These are phyloP conservation scores for Lordiphosa fenestrarum DNA, from an alignment of 2,888 invertebrate species.

Conservation along the genomic window DNA sequence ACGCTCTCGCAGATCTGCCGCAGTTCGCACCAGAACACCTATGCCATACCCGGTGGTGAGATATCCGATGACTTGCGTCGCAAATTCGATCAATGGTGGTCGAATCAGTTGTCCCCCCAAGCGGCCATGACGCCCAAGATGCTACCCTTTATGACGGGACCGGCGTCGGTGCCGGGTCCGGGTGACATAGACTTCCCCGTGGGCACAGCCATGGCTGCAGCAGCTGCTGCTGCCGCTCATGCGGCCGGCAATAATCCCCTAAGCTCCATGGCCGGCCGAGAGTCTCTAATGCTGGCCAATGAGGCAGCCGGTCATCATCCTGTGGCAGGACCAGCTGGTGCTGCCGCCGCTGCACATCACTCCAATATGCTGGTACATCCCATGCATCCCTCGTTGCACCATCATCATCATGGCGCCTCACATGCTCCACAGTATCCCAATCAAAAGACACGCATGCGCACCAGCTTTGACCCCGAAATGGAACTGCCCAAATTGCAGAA, in stretches of 20 bases:
- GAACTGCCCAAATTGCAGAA: constrained; percentile 97
- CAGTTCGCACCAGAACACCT: constrained; percentile 85
- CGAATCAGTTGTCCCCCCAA: constrained; percentile 86
- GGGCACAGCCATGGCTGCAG: constrained; percentile 79
- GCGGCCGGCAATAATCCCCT: constrained; percentile 62
- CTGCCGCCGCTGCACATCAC: constrained; percentile 62
- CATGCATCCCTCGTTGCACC: constrained; percentile 83
- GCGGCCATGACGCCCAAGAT: constrained; percentile 81
- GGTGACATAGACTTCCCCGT: constrained; percentile 44
- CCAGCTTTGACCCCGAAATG: constrained; percentile 97
- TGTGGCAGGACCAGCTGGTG: constrained; percentile 21
- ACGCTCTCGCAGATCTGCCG: constrained; percentile 91
- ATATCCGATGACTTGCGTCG: constrained; percentile 91
- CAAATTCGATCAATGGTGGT: constrained; percentile 96
- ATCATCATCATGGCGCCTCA: constrained; percentile 79
- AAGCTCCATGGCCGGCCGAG: constrained; percentile 65
- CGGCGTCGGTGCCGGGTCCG: constrained; percentile 62
- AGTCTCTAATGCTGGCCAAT: constrained; percentile 70
- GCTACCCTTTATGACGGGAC: constrained; percentile 80
- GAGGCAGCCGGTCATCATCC: constrained; percentile 72
- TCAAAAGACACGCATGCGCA: constrained; percentile 96
- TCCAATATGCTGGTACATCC: constrained; percentile 82
- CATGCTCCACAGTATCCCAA: constrained; percentile 84
- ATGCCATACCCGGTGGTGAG: constrained; percentile 85
- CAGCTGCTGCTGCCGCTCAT: constrained; percentile 81